Evolutionary conservation across 1,140 invertebrate genomes (phyloP), one percentile per base, ranked within the genome.

Genomic region (Pogonomyrmex barbatus): DNA sequence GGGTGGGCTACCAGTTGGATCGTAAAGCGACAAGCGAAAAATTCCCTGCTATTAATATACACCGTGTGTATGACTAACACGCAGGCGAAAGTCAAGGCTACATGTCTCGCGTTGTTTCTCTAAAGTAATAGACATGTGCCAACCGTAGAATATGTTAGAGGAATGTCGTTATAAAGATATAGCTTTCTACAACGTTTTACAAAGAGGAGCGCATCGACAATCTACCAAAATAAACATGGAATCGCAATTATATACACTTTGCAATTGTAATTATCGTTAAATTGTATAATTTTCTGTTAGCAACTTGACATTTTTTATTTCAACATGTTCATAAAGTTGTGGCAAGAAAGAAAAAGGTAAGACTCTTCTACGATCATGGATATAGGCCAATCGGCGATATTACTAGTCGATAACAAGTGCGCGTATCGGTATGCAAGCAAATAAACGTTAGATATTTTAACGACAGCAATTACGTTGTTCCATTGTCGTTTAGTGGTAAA

Each of bases 1-100:
- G 85, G 88, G 76, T 89, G 86, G 87, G 71, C 87, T 89, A 83
- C 71, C 39, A 89, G 56, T 83, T 73, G 71, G 67, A 39, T 73
- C 88, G 67, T 89, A 87, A 90, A 84, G 30, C 50, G 42, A 47
- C 36, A 36, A 73, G 77, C 56, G 85, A 87, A 89, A 83, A 87
- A 83, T 86, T 52, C 45, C 10, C 33, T 50, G n/a, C 45, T 78
- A 88, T 79, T 79, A 67, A 45, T 52, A 39, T 79, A 52, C 60
- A n/a, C n/a, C 68, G n/a, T 24, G 42, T 58, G 17, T 62, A 50
- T 39, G 42, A 73, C 67, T 73, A 62, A 75, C 42, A 30, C 33
- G 30, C 52, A n/a, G 14, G 33, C 30, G 42, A 60, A 83, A 83
- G 42, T 73, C 79, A 73, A 83, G 42, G 54, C 68, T 83, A 54